phyloP scores from a whole-genome alignment of 2,888 invertebrate species.

The Ormia ochracea region DNA sequence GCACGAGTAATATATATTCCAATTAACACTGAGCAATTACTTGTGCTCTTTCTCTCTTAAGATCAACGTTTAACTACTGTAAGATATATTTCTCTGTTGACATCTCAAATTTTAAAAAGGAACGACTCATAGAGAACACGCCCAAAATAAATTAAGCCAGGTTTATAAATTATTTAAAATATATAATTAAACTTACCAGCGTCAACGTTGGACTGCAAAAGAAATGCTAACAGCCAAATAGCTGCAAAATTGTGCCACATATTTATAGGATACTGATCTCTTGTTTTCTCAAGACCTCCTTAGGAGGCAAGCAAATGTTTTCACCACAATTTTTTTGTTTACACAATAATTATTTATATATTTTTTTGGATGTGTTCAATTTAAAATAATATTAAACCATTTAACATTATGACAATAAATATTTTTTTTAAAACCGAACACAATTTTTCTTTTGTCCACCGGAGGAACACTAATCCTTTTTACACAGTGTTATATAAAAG shows the following conservation, averaged over 20 bases:
- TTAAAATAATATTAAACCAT: not conserved
- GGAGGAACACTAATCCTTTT: too few species aligned
- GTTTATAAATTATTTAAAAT: slow-evolving; percentile 11
- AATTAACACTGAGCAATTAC: too few species aligned
- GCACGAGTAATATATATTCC: too few species aligned
- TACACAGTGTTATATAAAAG: too few species aligned
- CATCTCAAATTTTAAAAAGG: slow-evolving; percentile 31
- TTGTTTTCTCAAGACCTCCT: not conserved
- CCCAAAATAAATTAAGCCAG: slow-evolving; percentile 45
- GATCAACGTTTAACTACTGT: slow-evolving; percentile 8
- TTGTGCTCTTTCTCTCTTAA: too few species aligned
- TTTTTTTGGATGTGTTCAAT: slow-evolving; percentile 16
- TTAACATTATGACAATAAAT: too few species aligned
- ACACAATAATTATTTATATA: slow-evolving; percentile 12
- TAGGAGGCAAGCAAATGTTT: not conserved
- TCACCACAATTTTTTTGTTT: not conserved
- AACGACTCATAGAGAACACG: slow-evolving; percentile 54
- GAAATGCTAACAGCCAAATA: slow-evolving; percentile 21
- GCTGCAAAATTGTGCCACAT: slow-evolving; percentile 41
- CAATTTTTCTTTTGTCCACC: too few species aligned
- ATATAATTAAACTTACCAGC: slow-evolving; percentile 47
- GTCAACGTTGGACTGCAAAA: slow-evolving; percentile 11
- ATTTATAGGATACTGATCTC: not conserved
- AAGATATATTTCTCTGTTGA: slow-evolving; percentile 24
- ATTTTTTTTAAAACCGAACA: too few species aligned